These are phyloP conservation scores for Mastigias papua DNA, from an alignment of 30 jellyfish, hydroid and myxozoan genomes.

Conservation along the genomic window DNA sequence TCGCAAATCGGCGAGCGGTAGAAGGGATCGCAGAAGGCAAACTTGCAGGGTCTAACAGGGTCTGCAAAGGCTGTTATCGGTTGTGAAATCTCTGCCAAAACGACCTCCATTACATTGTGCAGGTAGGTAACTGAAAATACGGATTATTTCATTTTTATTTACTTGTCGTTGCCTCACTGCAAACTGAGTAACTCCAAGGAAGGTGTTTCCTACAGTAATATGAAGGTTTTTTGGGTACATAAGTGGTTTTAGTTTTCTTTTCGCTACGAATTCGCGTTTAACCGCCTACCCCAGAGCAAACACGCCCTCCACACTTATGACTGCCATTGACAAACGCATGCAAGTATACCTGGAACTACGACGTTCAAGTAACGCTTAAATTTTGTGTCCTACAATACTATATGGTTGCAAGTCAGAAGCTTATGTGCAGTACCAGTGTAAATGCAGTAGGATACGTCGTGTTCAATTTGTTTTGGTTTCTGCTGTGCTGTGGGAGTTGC, in stretches of 20 bases:
- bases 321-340: no score
- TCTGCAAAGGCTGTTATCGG: not conserved
- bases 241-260: not conserved
- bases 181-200: not conserved
- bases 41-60: not conserved
- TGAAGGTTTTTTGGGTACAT: not conserved
- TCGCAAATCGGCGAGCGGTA: not conserved
- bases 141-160: not conserved
- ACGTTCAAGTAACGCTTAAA: no score
- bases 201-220: not conserved
- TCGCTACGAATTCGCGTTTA: no score
- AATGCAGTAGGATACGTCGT: no score
- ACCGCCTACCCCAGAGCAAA: no score
- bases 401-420: no score
- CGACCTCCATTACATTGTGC: constrained; percentile 10
- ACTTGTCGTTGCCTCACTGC: not conserved
- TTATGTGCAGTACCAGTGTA: no score
- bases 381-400: no score
- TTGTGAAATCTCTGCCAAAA: constrained; percentile 5
- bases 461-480: no score
- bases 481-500: no score
- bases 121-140: constrained; percentile 8
- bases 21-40: not conserved
- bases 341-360: no score
- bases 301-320: no score